These are phyloP conservation scores for Trichacis sp. DNA, from an alignment of 2,888 invertebrate genomes.

Conservation along the genomic window DNA sequence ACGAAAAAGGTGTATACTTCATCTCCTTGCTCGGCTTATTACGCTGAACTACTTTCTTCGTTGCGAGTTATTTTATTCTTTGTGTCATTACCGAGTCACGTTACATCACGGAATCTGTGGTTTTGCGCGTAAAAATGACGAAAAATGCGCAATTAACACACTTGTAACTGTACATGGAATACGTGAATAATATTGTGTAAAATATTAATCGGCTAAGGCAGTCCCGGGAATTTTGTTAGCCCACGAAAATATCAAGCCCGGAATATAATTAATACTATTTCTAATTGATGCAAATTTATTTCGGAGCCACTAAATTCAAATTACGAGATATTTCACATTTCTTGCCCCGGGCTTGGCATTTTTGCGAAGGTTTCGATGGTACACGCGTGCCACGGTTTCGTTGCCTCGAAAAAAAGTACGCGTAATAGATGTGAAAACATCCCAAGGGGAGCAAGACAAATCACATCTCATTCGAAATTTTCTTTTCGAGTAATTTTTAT, in stretches of 20 bases:
- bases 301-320: background rate
- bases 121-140: background rate
- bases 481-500: no score
- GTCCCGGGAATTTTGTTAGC: background rate
- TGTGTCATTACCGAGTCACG: background rate
- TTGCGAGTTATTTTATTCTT: background rate
- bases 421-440: background rate
- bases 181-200: background rate
- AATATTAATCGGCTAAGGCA: background rate
- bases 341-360: background rate
- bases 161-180: background rate
- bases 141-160: background rate
- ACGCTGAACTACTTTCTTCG: background rate
- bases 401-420: background rate
- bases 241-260: background rate
- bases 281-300: background rate
- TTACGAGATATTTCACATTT: background rate
- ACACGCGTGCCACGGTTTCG: background rate
- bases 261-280: background rate
- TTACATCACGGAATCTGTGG: background rate
- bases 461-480: no score
- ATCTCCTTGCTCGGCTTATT: background rate
- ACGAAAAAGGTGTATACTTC: background rate
- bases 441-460: background rate
- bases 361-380: background rate